Conservation (phyloP, 2,797 vertebrate species). For the Tapirus indicus region DNA sequence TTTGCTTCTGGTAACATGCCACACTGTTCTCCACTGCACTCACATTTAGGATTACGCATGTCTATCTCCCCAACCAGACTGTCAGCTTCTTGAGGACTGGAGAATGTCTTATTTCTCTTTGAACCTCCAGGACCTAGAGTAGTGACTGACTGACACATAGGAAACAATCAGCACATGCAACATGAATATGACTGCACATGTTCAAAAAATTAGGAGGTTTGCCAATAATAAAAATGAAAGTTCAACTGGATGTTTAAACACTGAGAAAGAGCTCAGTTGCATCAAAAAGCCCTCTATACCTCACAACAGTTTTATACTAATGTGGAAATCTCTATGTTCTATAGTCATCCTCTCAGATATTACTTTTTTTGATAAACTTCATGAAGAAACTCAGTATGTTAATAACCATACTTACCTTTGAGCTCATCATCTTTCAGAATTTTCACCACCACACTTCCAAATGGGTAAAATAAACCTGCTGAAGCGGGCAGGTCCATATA, state of each 20-base stretch:
- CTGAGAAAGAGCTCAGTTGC: not conserved
- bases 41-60: not conserved
- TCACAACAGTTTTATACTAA: constrained; percentile 1
- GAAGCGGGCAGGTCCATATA: not conserved
- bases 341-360: not conserved
- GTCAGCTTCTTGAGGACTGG: not conserved
- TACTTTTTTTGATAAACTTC: not conserved
- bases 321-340: not conserved
- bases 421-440: not conserved
- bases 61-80: not conserved
- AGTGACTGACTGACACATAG: not conserved
- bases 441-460: not conserved
- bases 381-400: not conserved
- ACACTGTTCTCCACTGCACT: not conserved
- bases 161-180: constrained; percentile 27
- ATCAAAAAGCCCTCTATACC: not conserved
- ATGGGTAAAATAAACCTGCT: not conserved
- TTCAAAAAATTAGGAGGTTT: constrained; percentile 53
- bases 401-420: not conserved
- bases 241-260: constrained; percentile 9
- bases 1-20: not conserved
- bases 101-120: not conserved
- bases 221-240: constrained; percentile 31
- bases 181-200: not conserved
- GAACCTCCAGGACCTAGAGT: not conserved